Evolutionary conservation across 2,888 invertebrate species (phyloP).

Genomic region (Pandemis cinnamomeana): DNA sequence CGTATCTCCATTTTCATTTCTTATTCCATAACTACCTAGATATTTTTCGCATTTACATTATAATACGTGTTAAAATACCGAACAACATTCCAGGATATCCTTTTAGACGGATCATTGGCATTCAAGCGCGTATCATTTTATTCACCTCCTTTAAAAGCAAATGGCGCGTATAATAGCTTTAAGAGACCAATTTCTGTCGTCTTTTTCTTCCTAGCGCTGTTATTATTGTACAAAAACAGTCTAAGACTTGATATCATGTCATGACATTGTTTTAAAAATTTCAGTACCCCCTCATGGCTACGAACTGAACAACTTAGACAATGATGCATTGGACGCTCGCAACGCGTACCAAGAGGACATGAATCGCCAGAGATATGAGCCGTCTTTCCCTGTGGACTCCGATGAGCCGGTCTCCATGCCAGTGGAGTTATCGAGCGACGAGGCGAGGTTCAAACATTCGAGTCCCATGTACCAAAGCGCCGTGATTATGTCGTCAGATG

Average conservation of each 20-base stretch:
- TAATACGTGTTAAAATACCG: slow-evolving; percentile 12
- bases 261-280: slow-evolving; percentile 47
- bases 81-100: slow-evolving; percentile 17
- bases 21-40: not conserved
- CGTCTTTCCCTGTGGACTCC: slow-evolving; percentile 73
- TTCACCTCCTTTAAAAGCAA: slow-evolving; percentile 31
- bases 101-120: slow-evolving; percentile 18
- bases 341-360: slow-evolving; percentile 81
- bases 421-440: slow-evolving; percentile 70
- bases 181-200: slow-evolving; percentile 19
- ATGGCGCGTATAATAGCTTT: slow-evolving; percentile 29
- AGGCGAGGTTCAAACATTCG: slow-evolving; percentile 87
- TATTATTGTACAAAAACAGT: not conserved
- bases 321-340: slow-evolving; percentile 86
- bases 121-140: slow-evolving; percentile 25
- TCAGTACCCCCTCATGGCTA: slow-evolving; percentile 87
- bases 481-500: slow-evolving; percentile 82
- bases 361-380: slow-evolving; percentile 68
- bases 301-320: slow-evolving; percentile 87
- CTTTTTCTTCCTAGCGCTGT: slow-evolving; percentile 13
- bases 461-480: slow-evolving; percentile 91
- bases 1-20: not conserved
- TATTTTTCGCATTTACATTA: not conserved
- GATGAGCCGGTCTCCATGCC: slow-evolving; percentile 79
- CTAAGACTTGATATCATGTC: not conserved